phyloP scores from a whole-genome alignment of 2,888 invertebrate species.

The Harpalus rubripes region DNA sequence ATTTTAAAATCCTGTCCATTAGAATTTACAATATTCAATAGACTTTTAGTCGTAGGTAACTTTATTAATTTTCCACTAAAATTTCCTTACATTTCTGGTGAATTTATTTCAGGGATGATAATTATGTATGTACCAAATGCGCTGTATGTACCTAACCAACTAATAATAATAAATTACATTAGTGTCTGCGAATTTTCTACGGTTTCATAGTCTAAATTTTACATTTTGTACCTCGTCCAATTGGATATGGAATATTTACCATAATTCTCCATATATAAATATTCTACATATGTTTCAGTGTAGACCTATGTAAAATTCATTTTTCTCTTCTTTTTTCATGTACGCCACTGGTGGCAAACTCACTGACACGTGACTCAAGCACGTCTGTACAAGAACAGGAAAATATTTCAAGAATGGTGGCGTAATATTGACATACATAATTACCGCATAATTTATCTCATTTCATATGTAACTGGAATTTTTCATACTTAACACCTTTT shows the following conservation, averaged over 20 bases:
- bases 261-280: constrained; percentile 4
- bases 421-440: constrained; percentile 50
- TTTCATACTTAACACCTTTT: constrained; percentile 39
- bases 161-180: constrained; percentile 1
- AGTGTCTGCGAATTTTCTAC: background rate
- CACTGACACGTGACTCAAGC: constrained; percentile 26
- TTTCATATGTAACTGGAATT: constrained; percentile 23
- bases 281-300: background rate
- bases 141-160: too few species aligned
- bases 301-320: background rate
- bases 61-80: too few species aligned
- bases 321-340: background rate
- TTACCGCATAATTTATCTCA: constrained; percentile 33
- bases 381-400: constrained; percentile 30
- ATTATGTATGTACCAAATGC: too few species aligned
- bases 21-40: too few species aligned
- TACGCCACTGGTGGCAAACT: constrained; percentile 22
- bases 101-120: too few species aligned
- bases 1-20: too few species aligned
- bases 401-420: constrained; percentile 48
- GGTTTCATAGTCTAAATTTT: background rate
- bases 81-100: too few species aligned
- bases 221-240: background rate
- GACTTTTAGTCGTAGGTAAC: too few species aligned
- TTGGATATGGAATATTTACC: constrained; percentile 7